Percentiles rank a stretch among this genome's conserved stretches.
These are phyloP conservation scores for Harpegnathos saltator DNA, from an alignment of 1,140 invertebrate genomes.

Conservation along the genomic window DNA sequence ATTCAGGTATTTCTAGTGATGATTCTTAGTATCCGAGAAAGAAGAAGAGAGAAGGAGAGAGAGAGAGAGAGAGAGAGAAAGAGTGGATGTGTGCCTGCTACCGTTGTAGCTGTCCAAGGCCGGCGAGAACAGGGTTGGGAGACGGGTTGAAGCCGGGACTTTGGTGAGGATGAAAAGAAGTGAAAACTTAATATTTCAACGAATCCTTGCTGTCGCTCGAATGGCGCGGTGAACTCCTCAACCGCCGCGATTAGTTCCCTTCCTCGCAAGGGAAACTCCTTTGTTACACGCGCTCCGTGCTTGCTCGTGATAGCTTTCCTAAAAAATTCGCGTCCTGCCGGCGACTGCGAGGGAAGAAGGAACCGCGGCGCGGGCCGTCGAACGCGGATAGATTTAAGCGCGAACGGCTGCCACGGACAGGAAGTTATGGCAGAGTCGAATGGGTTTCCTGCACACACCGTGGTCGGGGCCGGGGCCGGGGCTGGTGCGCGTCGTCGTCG, in stretches of 20 bases:
- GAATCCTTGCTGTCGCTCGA: too few relatives aligned
- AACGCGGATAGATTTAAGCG: slow-evolving; percentile 41
- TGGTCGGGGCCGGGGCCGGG: slow-evolving; percentile 67
- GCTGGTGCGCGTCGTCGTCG: slow-evolving; percentile 71
- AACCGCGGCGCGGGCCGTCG: too few relatives aligned
- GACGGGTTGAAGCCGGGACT: background rate
- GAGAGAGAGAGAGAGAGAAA: too few relatives aligned
- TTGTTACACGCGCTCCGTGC: background rate
- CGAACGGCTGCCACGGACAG: slow-evolving; percentile 31
- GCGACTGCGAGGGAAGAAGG: background rate
- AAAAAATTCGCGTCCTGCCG: slow-evolving; percentile 11
- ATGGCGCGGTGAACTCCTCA: too few relatives aligned
- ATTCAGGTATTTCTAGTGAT: slow-evolving; percentile 14
- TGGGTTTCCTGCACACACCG: slow-evolving; percentile 66
- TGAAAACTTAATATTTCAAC: background rate
- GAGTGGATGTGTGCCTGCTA: too few relatives aligned
- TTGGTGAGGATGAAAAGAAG: background rate
- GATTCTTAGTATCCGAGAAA: background rate
- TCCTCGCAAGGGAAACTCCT: background rate
- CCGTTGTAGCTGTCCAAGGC: background rate
- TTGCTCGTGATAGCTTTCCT: background rate
- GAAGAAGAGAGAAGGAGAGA: too few relatives aligned
- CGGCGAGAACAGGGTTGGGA: background rate
- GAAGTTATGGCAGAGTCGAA: slow-evolving; percentile 61
- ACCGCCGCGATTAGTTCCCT: too few relatives aligned